Evolutionary conservation across 2,113 vertebrate species (phyloP), one percentile per base, ranked within the genome.

Genomic region (Collichthys lucidus): DNA sequence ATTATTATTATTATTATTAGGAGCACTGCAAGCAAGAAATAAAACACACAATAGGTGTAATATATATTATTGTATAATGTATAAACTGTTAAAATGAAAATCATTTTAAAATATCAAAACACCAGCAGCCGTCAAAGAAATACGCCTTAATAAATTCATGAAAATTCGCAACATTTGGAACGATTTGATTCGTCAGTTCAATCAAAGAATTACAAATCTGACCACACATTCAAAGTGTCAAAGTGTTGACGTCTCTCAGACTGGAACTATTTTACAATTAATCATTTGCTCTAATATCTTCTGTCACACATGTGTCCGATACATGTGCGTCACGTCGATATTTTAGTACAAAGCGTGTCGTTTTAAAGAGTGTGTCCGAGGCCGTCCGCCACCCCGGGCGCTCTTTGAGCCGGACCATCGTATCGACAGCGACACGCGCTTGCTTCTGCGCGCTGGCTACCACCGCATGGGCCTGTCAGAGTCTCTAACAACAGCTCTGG

Each of bases 311-410:
- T 35, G n/a, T n/a, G 52, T 72, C 74, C 11, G 3, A 66, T 73
- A 55, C 49, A 76, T 83, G 26, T 64, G 76, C 80, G 82, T n/a
- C n/a, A n/a, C n/a, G 56, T 91, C 86, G 80, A 89, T 86, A 85
- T 86, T 89, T 86, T 72, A 86, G 64, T 66, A 77, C 24, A 49
- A 69, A 67, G 77, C 70, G 61, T 68, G 77, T 82, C 86, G 83
- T 71, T 83, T 24, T 52, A 42, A 61, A 61, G 70, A 88, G 85
- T 59, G 65, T 42, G 53, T 79, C 77, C 42, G 56, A 74, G 84
- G 85, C 76, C 24, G 19, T 57, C 60, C 60, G 77, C 56, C 35
- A 70, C 79, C 79, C 68, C 62, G 4, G 88, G 83, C 61, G 10
- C 22, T 77, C 56, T 47, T 8, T 4, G 10, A 86, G 89, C 80